Base-by-base conservation (phyloP, 2,888 invertebrate genomes). In the Andrena fulva region DNA sequence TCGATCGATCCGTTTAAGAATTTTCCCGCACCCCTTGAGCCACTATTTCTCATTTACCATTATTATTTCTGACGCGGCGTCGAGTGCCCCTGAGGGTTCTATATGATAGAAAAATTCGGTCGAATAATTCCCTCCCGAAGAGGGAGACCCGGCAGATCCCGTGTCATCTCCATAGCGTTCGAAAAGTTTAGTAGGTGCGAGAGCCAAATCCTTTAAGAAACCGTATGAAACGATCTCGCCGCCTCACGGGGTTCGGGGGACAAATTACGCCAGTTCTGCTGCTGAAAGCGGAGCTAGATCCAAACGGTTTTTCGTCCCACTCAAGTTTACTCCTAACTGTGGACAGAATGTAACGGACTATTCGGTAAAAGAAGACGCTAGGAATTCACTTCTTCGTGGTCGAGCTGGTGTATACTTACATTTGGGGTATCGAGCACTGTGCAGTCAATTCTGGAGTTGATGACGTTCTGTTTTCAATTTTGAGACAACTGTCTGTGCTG, bases 131-230 rank as follows among this genome's bases (percentile, higher is more conserved):
- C 10, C 5, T 4, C 5, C 0, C n/a, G n/a, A 16, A 29, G 59
- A 54, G 35, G 12, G 59, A 24, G 16, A 48, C 29, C 16, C 56
- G 29, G 27, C 48, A 5, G 54, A 60, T 29, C 54, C 63, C 59
- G 70, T 77, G 82, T 84, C 83, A 84, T 78, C 74, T 74, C 74
- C 78, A 82, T 74, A 71, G 77, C 74, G 59, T 63, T 62, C 74
- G 77, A 70, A 48, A 63, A 78, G 78, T 84, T 84, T 84, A 78
- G 62, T 67, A 56, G 68, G 74, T 75, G 83, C 77, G 73, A 31
- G 77, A 54, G 77, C 83, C 83, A 78, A 84, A 84, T 82, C 78
- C 74, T 83, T 67, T 70, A 71, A 75, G 71, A 77, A 83, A 84
- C 56, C 83, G 78, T 74, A 78, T 73, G 74, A 84, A 84, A 71